phyloP scores from a whole-genome alignment of 2,797 vertebrate species.

The Hydrophis major region DNA sequence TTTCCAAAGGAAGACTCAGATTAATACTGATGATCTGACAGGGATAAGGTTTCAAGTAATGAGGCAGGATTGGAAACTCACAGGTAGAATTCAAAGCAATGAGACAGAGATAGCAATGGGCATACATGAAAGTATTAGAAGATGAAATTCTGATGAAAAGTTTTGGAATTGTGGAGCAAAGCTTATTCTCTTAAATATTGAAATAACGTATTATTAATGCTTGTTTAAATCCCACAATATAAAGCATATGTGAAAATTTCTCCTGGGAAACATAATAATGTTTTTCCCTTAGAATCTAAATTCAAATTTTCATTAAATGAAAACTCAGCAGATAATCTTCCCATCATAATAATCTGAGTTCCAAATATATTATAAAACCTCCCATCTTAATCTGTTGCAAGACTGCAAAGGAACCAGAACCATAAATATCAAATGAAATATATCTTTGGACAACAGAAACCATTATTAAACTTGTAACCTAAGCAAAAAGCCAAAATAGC shows the following conservation, averaged over 20 bases:
- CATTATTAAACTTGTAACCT: neutral
- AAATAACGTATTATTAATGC: neutral
- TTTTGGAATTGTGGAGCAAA: too few species aligned
- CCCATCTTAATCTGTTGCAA: neutral
- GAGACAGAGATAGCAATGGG: neutral
- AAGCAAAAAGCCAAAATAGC: slow-evolving; percentile 13
- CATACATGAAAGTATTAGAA: neutral
- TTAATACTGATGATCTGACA: neutral
- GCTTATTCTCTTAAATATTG: neutral
- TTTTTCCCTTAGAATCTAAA: slow-evolving; percentile 11
- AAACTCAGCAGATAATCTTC: slow-evolving; percentile 16
- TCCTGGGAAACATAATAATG: neutral
- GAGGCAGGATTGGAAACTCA: neutral
- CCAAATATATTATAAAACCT: slow-evolving; percentile 16
- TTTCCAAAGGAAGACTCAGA: neutral
- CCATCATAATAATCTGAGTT: neutral
- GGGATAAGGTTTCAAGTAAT: neutral
- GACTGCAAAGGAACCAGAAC: slow-evolving; percentile 16
- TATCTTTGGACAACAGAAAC: neutral
- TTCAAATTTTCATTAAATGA: slow-evolving; percentile 27
- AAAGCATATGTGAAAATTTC: slow-evolving; percentile 2
- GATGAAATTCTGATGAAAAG: neutral
- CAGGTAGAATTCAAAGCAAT: neutral
- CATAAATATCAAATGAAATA: neutral
- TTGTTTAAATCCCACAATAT: slow-evolving; percentile 8